Evolutionary conservation across 2,888 invertebrate species (phyloP), one percentile per base, ranked within the genome.

Genomic region (Sclerodermus sp.): DNA sequence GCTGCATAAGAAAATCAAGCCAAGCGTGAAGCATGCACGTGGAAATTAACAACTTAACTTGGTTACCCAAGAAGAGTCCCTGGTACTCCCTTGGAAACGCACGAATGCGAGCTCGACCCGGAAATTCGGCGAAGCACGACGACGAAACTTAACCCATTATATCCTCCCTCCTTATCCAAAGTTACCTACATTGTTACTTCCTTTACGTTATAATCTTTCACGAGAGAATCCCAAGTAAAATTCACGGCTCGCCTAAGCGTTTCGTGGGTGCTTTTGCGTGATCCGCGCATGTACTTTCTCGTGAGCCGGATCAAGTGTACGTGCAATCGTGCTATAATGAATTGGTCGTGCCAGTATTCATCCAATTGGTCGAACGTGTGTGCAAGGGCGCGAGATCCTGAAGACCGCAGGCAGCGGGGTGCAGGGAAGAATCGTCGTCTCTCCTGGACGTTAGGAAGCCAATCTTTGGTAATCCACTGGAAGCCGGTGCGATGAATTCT

Each of bases 131-230:
- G 57, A 58, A 66, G 65, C 67, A 66, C 68, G 67, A 64, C 66
- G 65, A 63, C 61, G 66, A 68, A 70, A 70, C 70, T 70, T 68
- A 66, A 66, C 57, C 70, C 70, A 68, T 70, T 70, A 70, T 66
- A 66, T 64, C 57, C 55, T 57, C 47, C 42, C 47, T 34, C 49
- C 30, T 32, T 46, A 13, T 23, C 42, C 39, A 39, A 31, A 18
- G n/a, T 23, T 52, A 18, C 45, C 57, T 52, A 47, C 57, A 53
- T 64, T 63, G 53, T 64, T 61, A 66, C 61, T 61, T 61, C 65
- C 63, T 59, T 55, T 49, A 53, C 45, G 50, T 49, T 57, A 53
- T 59, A 65, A 67, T 67, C 64, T 64, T 54, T 60, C 57, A 52
- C 42, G 50, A 42, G 44, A 39, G 10, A n/a, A 17, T 39, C 13